Conservation (phyloP, 2,113 vertebrate genomes). For the Nothocercus nigrocapillus region DNA sequence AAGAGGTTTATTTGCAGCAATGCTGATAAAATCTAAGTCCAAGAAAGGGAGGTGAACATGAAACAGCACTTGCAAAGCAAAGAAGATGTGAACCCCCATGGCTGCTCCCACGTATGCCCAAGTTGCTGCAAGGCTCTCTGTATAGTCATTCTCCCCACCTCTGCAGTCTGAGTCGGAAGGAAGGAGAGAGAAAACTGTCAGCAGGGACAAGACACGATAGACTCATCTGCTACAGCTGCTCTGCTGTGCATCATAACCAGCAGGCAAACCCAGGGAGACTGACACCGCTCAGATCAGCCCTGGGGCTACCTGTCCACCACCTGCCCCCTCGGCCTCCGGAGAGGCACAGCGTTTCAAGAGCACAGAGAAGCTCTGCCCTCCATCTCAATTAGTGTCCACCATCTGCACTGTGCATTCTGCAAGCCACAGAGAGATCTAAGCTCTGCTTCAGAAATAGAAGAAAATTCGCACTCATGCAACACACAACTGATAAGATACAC, state of each 20-base stretch:
- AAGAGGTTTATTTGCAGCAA: neutral
- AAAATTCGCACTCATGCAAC: neutral
- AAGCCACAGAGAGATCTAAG: neutral
- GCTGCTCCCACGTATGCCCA: neutral
- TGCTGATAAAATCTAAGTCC: neutral
- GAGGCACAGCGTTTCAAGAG: neutral
- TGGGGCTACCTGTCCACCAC: neutral
- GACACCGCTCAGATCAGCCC: neutral
- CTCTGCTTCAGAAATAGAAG: neutral
- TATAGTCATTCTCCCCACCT: neutral
- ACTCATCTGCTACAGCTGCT: neutral
- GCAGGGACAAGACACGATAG: neutral
- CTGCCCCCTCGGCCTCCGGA: neutral
- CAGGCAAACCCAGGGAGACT: neutral
- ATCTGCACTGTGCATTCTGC: neutral
- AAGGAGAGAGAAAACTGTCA: neutral
- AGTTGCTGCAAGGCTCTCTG: neutral
- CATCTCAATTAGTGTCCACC: constrained; percentile 30
- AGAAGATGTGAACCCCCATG: neutral
- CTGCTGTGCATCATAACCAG: neutral
- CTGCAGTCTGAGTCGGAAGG: neutral
- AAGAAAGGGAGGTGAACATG: neutral
- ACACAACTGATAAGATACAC: neutral
- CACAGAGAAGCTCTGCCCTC: neutral
- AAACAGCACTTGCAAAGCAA: neutral